phyloP scores from a whole-genome alignment of 2,113 vertebrate species.

The Muntiacus muntjak region DNA sequence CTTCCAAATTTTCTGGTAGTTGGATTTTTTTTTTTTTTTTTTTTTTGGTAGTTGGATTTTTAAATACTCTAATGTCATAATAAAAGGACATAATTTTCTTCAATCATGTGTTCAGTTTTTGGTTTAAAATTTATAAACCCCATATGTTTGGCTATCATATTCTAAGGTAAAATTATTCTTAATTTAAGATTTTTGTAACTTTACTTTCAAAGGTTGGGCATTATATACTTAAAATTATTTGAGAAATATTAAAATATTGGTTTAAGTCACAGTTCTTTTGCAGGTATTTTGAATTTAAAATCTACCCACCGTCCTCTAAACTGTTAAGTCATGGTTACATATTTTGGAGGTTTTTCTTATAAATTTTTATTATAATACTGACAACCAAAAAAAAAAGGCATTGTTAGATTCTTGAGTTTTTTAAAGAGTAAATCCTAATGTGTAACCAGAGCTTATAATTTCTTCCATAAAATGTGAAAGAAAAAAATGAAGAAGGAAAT shows the following conservation, averaged over 20 bases:
- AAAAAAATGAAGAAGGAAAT: neutral
- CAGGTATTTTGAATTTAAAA: neutral
- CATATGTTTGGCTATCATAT: neutral
- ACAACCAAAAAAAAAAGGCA: neutral
- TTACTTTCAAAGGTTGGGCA: neutral
- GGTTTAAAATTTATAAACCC: neutral
- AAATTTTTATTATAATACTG: neutral
- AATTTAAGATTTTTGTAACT: neutral
- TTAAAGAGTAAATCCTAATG: neutral
- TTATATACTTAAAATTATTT: neutral
- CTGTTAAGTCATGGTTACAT: neutral
- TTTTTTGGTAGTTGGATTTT: neutral
- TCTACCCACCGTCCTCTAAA: neutral
- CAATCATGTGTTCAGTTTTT: neutral
- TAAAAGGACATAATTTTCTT: neutral
- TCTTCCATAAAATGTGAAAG: neutral
- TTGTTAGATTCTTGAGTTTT: neutral
- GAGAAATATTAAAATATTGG: neutral
- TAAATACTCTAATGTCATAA: neutral
- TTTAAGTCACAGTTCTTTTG: conserved; percentile 26
- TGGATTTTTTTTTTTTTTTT: too few species aligned
- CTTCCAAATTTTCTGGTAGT: neutral
- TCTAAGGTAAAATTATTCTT: neutral
- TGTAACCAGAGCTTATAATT: neutral
- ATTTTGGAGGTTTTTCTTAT: neutral